These are phyloP conservation scores for Rhimphoctona megacephalus DNA, from an alignment of 2,888 invertebrate species.

Conservation along the genomic window DNA sequence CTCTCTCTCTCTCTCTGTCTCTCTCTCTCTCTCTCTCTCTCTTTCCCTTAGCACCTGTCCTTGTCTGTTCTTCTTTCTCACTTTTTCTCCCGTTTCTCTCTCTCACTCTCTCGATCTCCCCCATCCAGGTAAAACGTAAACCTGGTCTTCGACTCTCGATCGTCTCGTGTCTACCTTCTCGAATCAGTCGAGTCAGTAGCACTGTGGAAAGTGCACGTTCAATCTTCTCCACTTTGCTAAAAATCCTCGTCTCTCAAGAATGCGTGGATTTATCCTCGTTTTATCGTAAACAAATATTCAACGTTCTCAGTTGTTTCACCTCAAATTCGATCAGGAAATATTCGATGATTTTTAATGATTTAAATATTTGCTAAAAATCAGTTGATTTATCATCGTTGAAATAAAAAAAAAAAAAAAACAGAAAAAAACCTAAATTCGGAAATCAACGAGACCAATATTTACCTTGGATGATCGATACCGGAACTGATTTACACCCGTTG, in stretches of 20 bases:
- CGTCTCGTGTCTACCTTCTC: conserved; percentile 76
- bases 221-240: not conserved
- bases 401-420: no score
- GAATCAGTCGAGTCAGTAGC: conserved; percentile 80
- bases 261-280: not conserved
- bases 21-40: conserved; percentile 41
- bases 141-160: conserved; percentile 58
- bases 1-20: conserved; percentile 68
- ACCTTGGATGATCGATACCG: not conserved
- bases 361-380: not conserved
- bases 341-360: not conserved
- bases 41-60: conserved; percentile 46
- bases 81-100: conserved; percentile 37
- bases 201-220: conserved; percentile 63
- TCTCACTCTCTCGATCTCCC: conserved; percentile 70
- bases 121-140: conserved; percentile 77
- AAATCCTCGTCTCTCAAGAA: not conserved
- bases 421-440: not conserved
- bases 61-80: conserved; percentile 60
- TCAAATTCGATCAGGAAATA: not conserved
- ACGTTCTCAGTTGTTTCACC: not conserved
- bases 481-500: conserved; percentile 28
- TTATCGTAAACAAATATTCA: not conserved
- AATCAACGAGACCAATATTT: conserved; percentile 3
- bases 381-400: not conserved